These are phyloP conservation scores for Lottia gigantea DNA, from an alignment of 2,888 invertebrate genomes.

Conservation along the genomic window DNA sequence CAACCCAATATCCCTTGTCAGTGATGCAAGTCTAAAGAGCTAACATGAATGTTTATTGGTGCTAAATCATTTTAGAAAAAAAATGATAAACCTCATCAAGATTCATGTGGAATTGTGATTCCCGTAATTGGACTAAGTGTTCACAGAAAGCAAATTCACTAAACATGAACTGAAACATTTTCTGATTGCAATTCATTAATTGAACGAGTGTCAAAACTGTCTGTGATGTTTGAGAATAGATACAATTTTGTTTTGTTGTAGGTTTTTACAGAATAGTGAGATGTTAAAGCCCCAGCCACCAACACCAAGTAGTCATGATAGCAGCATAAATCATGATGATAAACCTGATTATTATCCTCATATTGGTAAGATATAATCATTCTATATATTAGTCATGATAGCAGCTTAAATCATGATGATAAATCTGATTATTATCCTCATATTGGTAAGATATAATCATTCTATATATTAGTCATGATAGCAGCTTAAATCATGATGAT, in stretches of 20 bases:
- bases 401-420: slow-evolving; percentile 69
- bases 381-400: slow-evolving; percentile 71
- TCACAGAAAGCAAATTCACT: too few relatives aligned
- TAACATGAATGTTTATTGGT: too few relatives aligned
- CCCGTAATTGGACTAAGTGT: too few relatives aligned
- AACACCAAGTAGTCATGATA: slow-evolving; percentile 74
- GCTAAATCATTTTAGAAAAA: too few relatives aligned
- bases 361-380: slow-evolving; percentile 67
- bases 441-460: slow-evolving; percentile 71
- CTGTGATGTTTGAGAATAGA: not conserved
- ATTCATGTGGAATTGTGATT: too few relatives aligned
- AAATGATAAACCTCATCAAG: too few relatives aligned
- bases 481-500: slow-evolving; percentile 69
- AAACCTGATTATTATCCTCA: slow-evolving; percentile 85
- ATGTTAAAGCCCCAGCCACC: slow-evolving; percentile 88
- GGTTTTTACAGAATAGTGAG: slow-evolving; percentile 75
- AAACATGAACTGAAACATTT: too few relatives aligned
- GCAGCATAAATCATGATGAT: slow-evolving; percentile 69
- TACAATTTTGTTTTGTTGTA: slow-evolving; percentile 17
- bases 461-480: slow-evolving; percentile 73
- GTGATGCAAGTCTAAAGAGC: too few relatives aligned
- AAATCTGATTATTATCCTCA: slow-evolving; percentile 85
- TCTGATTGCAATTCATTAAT: too few relatives aligned
- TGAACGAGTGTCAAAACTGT: too few relatives aligned
- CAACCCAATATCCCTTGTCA: too few relatives aligned